phyloP scores from a whole-genome alignment of 1,140 invertebrate species.

The Aphis gossypii region DNA sequence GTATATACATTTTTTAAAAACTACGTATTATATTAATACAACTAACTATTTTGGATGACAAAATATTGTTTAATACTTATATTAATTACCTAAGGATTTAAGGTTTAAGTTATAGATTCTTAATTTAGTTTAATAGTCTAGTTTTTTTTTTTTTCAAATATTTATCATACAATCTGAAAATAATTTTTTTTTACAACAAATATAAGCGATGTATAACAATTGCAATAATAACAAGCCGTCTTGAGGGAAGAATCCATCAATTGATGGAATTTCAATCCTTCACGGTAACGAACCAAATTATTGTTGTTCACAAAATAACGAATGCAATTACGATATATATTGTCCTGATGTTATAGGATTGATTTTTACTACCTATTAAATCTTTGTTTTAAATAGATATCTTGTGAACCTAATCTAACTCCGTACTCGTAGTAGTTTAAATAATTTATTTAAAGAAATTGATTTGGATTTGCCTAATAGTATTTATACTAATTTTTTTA shows the following conservation, averaged over 20 bases:
- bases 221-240: too few species aligned
- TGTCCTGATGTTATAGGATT: background rate
- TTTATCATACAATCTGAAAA: too few species aligned
- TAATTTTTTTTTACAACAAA: too few species aligned
- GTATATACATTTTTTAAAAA: background rate
- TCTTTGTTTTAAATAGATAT: background rate
- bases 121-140: background rate
- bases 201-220: too few species aligned
- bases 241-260: too few species aligned
- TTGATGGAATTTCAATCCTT: too few species aligned
- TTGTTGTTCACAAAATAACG: background rate
- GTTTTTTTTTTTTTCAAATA: too few species aligned
- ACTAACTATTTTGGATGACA: too few species aligned
- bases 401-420: background rate
- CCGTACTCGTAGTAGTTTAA: background rate
- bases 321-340: background rate
- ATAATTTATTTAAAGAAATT: background rate
- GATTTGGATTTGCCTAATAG: background rate
- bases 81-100: background rate
- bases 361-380: background rate
- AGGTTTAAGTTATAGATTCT: background rate
- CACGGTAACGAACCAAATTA: too few species aligned
- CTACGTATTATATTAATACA: too few species aligned
- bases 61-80: background rate
- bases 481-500: background rate